These are phyloP conservation scores for Agrotis puta DNA, from an alignment of 2,888 invertebrate species.

Conservation along the genomic window DNA sequence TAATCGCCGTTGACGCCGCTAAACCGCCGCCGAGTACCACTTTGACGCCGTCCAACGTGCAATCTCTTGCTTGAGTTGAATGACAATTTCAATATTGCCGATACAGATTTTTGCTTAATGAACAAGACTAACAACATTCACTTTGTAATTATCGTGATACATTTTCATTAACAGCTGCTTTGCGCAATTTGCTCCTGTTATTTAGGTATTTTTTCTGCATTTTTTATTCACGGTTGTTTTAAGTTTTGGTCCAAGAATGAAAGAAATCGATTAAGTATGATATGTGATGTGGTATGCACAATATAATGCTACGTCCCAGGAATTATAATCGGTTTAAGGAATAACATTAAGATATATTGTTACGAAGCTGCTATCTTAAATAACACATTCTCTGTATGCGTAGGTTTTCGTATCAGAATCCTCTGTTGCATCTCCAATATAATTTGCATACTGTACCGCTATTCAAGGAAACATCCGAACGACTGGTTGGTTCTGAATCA, in stretches of 20 bases:
- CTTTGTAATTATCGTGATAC: slow-evolving; percentile 80
- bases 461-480: slow-evolving; percentile 79
- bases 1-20: slow-evolving; percentile 81
- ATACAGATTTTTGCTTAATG: slow-evolving; percentile 83
- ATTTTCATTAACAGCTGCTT: slow-evolving; percentile 78
- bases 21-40: slow-evolving; percentile 70
- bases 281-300: slow-evolving; percentile 11
- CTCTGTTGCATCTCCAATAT: slow-evolving; percentile 77
- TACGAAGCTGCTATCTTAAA: slow-evolving; percentile 75
- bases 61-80: slow-evolving; percentile 76
- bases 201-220: slow-evolving; percentile 58
- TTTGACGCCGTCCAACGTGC: slow-evolving; percentile 76
- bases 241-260: slow-evolving; percentile 18
- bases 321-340: slow-evolving; percentile 60
- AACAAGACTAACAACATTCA: slow-evolving; percentile 85
- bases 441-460: slow-evolving; percentile 88
- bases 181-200: slow-evolving; percentile 68
- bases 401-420: slow-evolving; percentile 74
- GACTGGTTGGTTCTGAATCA: slow-evolving; percentile 81
- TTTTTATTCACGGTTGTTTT: slow-evolving; percentile 20
- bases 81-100: slow-evolving; percentile 82
- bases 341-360: slow-evolving; percentile 69
- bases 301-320: slow-evolving; percentile 15
- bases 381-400: slow-evolving; percentile 75
- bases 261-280: slow-evolving; percentile 13